A percentile compares a stretch with the other conserved stretches of the same genome.
phyloP scores from a whole-genome alignment of 1,140 invertebrate genomes.

The Pseudomyrmex flavicornis region DNA sequence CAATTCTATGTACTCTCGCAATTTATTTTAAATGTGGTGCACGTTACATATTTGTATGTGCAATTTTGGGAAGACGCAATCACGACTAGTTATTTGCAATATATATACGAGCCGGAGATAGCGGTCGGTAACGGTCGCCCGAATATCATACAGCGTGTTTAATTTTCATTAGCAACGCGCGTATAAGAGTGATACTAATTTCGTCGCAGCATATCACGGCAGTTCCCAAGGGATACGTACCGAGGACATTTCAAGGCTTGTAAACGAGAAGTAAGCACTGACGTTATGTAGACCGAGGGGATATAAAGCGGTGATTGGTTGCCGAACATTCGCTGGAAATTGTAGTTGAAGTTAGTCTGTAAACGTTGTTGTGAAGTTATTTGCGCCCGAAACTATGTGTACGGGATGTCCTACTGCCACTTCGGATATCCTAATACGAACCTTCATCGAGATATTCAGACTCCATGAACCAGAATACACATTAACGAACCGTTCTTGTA shows the following conservation, averaged over 20 bases:
- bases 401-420: slow-evolving; percentile 5
- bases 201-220: slow-evolving; percentile 11
- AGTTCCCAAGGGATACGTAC: slow-evolving; percentile 26
- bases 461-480: slow-evolving; percentile 17
- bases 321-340: slow-evolving; percentile 49
- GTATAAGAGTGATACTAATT: slow-evolving; percentile 50
- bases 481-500: background rate
- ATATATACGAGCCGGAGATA: background rate
- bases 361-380: slow-evolving; percentile 56
- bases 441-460: slow-evolving; percentile 35
- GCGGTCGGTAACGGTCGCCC: slow-evolving; percentile 3
- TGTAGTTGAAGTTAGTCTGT: slow-evolving; percentile 38
- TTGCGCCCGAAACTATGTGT: slow-evolving; percentile 35
- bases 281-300: slow-evolving; percentile 37
- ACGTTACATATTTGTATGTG: background rate
- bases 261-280: slow-evolving; percentile 54
- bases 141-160: slow-evolving; percentile 30
- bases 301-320: slow-evolving; percentile 53
- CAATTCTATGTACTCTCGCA: background rate
- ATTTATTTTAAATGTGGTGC: background rate
- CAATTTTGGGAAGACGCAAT: slow-evolving; percentile 1
- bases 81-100: slow-evolving; percentile 8
- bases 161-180: slow-evolving; percentile 59
- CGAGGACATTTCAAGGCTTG: slow-evolving; percentile 35
- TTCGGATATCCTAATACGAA: slow-evolving; percentile 34